Conservation (phyloP, 2,113 vertebrate species). For the Amphiprion percula region DNA sequence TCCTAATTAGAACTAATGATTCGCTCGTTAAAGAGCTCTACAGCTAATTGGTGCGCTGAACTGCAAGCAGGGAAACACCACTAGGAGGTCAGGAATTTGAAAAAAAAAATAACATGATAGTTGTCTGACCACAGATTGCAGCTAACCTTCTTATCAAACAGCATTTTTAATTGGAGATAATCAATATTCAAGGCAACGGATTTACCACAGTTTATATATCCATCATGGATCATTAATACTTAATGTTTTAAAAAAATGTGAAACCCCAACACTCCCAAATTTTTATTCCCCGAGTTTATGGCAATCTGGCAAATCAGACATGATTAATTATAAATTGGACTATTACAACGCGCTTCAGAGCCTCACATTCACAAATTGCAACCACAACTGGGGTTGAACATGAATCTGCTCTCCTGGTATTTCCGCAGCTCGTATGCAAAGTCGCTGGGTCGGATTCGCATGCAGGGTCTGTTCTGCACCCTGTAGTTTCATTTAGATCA, state of each 20-base stretch:
- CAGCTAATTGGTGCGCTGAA: slow-evolving; percentile 87
- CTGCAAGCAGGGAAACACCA: slow-evolving; percentile 63
- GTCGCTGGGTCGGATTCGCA: slow-evolving; percentile 72
- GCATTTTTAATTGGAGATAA: slow-evolving; percentile 97
- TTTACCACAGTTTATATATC: slow-evolving; percentile 90
- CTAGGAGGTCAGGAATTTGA: slow-evolving; percentile 70
- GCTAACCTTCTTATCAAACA: slow-evolving; percentile 86
- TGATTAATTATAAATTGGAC: slow-evolving; percentile 93
- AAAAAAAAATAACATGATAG: slow-evolving; percentile 73
- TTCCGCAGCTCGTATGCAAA: slow-evolving; percentile 61
- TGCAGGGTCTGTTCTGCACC: slow-evolving; percentile 71
- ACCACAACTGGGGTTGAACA: slow-evolving; percentile 65
- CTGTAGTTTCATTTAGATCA: slow-evolving; percentile 82
- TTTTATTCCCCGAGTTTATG: slow-evolving; percentile 88
- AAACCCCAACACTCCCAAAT: slow-evolving; percentile 85
- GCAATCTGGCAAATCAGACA: slow-evolving; percentile 96
- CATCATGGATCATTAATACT: slow-evolving; percentile 95
- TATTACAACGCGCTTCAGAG: slow-evolving; percentile 73
- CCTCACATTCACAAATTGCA: slow-evolving; percentile 79
- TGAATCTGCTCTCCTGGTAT: slow-evolving; percentile 73
- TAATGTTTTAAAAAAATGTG: slow-evolving; percentile 84
- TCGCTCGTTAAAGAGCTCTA: slow-evolving; percentile 86
- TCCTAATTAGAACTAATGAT: slow-evolving; percentile 96
- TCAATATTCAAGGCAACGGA: slow-evolving; percentile 93
- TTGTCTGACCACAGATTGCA: slow-evolving; percentile 75